Conservation (phyloP, 2,888 invertebrate species). For the Polydrusus pterygomalis region DNA sequence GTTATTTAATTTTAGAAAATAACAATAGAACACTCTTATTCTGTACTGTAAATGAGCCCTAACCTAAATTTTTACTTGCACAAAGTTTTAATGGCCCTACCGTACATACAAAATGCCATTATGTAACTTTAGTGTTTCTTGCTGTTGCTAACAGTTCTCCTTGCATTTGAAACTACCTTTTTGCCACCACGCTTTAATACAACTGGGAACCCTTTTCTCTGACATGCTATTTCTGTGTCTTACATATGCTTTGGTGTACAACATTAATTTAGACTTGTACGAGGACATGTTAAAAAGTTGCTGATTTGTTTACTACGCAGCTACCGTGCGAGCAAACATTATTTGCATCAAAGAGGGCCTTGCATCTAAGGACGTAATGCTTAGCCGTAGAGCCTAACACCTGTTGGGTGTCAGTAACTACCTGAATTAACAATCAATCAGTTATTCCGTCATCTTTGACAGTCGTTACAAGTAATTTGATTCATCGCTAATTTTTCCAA, state of each 20-base stretch:
- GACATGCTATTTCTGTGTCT: slow-evolving; percentile 27
- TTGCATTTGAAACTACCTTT: slow-evolving; percentile 40
- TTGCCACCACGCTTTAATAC: slow-evolving; percentile 30
- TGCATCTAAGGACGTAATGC: too few relatives aligned
- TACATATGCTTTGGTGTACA: slow-evolving; percentile 31
- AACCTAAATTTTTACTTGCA: slow-evolving; percentile 23
- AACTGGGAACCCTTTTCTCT: slow-evolving; percentile 27
- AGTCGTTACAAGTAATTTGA: too few relatives aligned
- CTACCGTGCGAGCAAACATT: too few relatives aligned
- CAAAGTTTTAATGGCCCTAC: slow-evolving; percentile 19
- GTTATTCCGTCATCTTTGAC: too few relatives aligned
- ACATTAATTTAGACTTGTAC: slow-evolving; percentile 10
- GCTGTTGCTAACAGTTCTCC: slow-evolving; percentile 41
- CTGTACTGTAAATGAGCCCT: slow-evolving; percentile 9
- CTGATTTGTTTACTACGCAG: too few relatives aligned
- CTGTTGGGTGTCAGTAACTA: too few relatives aligned
- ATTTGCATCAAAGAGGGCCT: too few relatives aligned
- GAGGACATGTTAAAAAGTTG: slow-evolving; percentile 13
- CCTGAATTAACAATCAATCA: too few relatives aligned
- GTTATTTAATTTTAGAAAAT: too few relatives aligned
- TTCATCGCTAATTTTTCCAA: too few relatives aligned
- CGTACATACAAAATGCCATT: slow-evolving; percentile 34
- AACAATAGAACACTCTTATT: neutral
- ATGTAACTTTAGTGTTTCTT: slow-evolving; percentile 41
- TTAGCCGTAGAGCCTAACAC: too few relatives aligned